These are phyloP conservation scores for Pachypanchax playfairii DNA, from an alignment of 2,113 vertebrate species.

Conservation along the genomic window DNA sequence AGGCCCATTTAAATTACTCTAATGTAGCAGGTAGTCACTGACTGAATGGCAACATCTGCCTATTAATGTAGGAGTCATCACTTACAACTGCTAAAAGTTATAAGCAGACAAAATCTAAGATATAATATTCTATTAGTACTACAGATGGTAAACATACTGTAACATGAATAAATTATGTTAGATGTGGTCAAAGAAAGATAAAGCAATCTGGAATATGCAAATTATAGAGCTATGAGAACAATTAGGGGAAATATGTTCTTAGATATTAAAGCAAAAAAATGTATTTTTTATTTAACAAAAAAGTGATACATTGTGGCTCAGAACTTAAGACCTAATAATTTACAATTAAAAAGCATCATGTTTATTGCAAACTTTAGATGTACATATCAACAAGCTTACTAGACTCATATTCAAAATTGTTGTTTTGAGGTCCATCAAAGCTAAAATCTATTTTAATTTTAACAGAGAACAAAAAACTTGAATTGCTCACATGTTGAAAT, in stretches of 20 bases:
- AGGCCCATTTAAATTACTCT: conserved; percentile 62
- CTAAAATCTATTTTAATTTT: too few species aligned
- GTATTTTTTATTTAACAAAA: too few species aligned
- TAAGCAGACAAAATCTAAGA: neutral
- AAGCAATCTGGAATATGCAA: neutral
- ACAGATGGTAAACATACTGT: neutral
- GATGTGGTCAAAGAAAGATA: neutral
- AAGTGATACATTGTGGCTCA: too few species aligned
- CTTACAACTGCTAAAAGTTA: conserved; percentile 1
- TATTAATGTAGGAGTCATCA: conserved; percentile 12
- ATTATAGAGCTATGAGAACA: neutral
- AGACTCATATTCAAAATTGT: too few species aligned
- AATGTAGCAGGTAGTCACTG: conserved; percentile 29
- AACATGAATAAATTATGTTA: neutral
- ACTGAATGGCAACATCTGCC: conserved; percentile 31
- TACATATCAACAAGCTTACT: neutral
- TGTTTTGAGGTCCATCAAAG: too few species aligned
- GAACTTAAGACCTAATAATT: too few species aligned
- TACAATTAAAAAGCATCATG: too few species aligned
- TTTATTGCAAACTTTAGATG: too few species aligned
- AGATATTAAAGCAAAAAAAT: too few species aligned
- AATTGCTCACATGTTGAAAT: too few species aligned
- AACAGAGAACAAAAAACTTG: too few species aligned
- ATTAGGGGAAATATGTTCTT: too few species aligned
- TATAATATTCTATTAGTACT: neutral